phyloP scores from a whole-genome alignment of 2,797 vertebrate genomes.

The Fistularia tabacaria region DNA sequence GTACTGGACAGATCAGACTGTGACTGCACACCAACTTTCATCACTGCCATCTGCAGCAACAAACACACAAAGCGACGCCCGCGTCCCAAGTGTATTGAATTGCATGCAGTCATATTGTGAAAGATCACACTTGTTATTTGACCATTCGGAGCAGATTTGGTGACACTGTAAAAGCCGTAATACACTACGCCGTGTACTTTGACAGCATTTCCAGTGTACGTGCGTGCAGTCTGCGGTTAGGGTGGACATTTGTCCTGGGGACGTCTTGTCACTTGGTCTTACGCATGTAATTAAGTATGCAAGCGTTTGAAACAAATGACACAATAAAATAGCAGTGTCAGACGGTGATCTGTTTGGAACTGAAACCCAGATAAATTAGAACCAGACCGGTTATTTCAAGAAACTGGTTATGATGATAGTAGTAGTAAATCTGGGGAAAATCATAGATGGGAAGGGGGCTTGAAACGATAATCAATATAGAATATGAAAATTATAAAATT shows the following conservation, averaged over 20 bases:
- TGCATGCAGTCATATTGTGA: background rate
- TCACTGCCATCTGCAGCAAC: slow-evolving; percentile 4
- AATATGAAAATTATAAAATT: too few relatives aligned
- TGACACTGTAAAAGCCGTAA: background rate
- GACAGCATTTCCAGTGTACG: background rate
- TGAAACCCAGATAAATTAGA: too few relatives aligned
- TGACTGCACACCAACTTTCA: slow-evolving; percentile 13
- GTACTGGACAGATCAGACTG: slow-evolving; percentile 34
- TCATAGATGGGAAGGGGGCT: too few relatives aligned
- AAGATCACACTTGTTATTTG: slow-evolving; percentile 7
- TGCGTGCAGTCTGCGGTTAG: too few relatives aligned
- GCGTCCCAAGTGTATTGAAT: slow-evolving; percentile 10
- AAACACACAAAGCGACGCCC: slow-evolving; percentile 12
- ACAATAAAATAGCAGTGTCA: too few relatives aligned
- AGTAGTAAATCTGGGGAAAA: too few relatives aligned
- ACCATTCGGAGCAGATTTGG: background rate
- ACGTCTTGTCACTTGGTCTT: background rate
- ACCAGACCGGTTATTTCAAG: too few relatives aligned
- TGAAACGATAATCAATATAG: too few relatives aligned
- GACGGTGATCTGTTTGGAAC: too few relatives aligned
- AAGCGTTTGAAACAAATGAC: too few relatives aligned
- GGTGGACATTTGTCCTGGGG: background rate
- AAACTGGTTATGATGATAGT: too few relatives aligned
- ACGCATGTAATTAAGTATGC: background rate
- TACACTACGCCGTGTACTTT: background rate